Conservation (phyloP, 2,888 invertebrate species). For the Oscheius sp. region DNA sequence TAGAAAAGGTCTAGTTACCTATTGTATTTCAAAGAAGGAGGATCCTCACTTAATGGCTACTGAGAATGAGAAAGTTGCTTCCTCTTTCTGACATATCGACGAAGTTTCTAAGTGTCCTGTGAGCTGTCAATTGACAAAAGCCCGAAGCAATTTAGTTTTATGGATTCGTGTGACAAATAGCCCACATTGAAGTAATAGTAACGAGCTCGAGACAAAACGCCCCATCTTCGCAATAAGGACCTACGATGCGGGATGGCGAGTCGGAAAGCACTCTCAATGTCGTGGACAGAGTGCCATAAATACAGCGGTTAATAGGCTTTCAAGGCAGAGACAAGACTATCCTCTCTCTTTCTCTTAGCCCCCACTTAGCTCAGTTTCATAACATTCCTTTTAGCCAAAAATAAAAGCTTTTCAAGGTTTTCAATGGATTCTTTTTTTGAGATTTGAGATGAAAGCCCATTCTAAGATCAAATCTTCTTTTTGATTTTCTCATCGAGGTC, state of each 20-base stretch:
- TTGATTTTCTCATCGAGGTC: too few relatives aligned
- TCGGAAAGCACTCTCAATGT: not conserved
- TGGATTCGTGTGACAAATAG: not conserved
- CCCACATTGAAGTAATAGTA: too few relatives aligned
- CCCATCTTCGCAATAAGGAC: not conserved
- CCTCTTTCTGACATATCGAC: too few relatives aligned
- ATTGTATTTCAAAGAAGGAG: too few relatives aligned
- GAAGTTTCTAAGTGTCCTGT: not conserved
- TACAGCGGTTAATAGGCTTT: constrained; percentile 26
- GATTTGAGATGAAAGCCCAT: too few relatives aligned
- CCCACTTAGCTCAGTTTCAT: not conserved
- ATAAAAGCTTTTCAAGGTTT: not conserved
- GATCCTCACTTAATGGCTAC: too few relatives aligned
- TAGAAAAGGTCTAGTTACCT: too few relatives aligned
- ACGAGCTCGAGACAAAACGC: too few relatives aligned
- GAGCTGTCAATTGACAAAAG: not conserved
- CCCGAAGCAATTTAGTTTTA: not conserved
- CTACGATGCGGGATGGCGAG: constrained; percentile 10
- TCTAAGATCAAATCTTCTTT: too few relatives aligned
- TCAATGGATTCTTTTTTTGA: not conserved
- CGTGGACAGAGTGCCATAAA: constrained; percentile 26
- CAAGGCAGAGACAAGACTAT: constrained; percentile 7
- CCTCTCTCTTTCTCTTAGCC: not conserved
- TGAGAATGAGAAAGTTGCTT: too few relatives aligned
- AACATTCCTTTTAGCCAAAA: not conserved